Base-by-base conservation (phyloP, 2,888 invertebrate genomes). In the Pelosia muscerda region DNA sequence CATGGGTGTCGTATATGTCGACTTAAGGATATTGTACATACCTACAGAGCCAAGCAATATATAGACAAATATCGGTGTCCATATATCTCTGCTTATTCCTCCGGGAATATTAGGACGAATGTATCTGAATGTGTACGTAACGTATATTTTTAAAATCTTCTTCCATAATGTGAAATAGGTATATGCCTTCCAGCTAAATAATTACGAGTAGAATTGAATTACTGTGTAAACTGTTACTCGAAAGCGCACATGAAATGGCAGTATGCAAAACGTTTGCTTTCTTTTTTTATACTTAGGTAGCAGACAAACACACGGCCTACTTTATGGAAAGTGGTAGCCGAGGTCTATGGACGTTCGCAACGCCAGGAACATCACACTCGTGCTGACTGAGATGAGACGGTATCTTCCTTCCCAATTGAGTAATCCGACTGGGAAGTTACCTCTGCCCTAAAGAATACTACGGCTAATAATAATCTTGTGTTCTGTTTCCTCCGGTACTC, bases 1-100 rank as follows among this genome's bases (percentile, higher is more conserved):
- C 49, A n/a, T 49, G 49, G 49, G 49, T 58, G 34, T 25, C n/a
- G 53, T 71, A 54, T 38, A 49, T n/a, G 49, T 49, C 49, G n/a
- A 49, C 49, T 49, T 49, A 42, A 8, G 42, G 42, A 42, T 42
- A 42, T 42, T 49, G 49, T n/a, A 49, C 49, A 49, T 49, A 49
- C 42, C 19, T 42, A 42, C 49, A 49, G 49, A 9, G 19, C 49
- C 49, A 49, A 6, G n/a, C n/a, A 49, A 49, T 49, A 6, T 49
- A 49, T n/a, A 49, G 49, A 49, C 19, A n/a, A n/a, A 49, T 49
- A 9, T 49, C 49, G n/a, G n/a, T 49, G 19, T 49, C 49, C 8
- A 49, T 49, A 49, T n/a, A 49, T 49, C 49, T 49, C 49, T 49
- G 49, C 49, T n/a, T 49, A 49, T 49, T 49, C 49, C 49, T 49